These are phyloP conservation scores for Auanema freiburgensis DNA, from an alignment of 2,888 invertebrate species.

Conservation along the genomic window DNA sequence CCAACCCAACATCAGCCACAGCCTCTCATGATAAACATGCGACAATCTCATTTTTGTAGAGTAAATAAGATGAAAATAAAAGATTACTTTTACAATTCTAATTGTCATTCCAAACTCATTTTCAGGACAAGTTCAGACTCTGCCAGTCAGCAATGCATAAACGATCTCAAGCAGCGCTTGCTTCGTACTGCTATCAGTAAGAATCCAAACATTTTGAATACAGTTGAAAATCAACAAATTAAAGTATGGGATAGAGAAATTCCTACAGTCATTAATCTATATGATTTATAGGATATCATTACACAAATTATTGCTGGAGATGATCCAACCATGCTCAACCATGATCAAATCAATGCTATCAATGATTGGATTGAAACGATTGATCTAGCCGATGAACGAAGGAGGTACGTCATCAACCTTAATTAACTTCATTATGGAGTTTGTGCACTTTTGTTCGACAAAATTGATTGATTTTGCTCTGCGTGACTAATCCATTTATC, in stretches of 20 bases:
- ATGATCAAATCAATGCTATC: conserved; percentile 57
- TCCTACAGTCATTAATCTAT: not conserved
- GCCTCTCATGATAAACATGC: conserved; percentile 2
- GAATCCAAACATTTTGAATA: conserved; percentile 54
- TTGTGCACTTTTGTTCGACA: not conserved
- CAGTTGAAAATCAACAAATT: conserved; percentile 54
- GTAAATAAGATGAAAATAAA: too few species aligned
- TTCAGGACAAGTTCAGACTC: conserved; percentile 51
- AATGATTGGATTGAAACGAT: conserved; percentile 62
- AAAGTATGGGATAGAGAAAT: conserved; percentile 31
- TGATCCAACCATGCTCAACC: conserved; percentile 39
- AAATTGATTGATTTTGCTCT: not conserved
- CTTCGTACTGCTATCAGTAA: conserved; percentile 57
- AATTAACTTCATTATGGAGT: not conserved
- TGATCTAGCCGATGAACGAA: conserved; percentile 37
- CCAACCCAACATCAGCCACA: too few species aligned
- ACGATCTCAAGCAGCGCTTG: conserved; percentile 58
- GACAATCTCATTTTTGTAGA: not conserved
- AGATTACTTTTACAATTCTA: too few species aligned
- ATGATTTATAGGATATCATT: conserved; percentile 54
- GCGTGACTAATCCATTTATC: not conserved
- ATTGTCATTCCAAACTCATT: not conserved
- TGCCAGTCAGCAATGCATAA: conserved; percentile 52
- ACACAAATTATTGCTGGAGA: conserved; percentile 53
- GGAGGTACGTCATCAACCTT: conserved; percentile 31